Base-by-base conservation (phyloP, 2,888 invertebrate genomes). In the Drosophila acutilabella region DNA sequence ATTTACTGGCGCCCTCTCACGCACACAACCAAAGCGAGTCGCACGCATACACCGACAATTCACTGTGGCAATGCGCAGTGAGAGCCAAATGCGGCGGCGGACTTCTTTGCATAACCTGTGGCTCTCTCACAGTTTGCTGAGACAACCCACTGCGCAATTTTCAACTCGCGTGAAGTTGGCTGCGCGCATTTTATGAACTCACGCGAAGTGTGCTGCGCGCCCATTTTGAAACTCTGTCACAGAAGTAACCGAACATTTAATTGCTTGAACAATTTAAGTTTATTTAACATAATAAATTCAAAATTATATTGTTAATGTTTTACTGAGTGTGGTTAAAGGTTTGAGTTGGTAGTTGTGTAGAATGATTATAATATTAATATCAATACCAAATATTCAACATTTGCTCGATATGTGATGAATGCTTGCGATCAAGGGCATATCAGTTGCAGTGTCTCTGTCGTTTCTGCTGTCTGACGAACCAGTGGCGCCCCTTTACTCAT, bases 391-490 rank as follows among this genome's bases (percentile, higher is more conserved):
- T 54, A 62, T 64, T 54, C 44, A 64, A 40, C 48, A 51, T 51
- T 23, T 44, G 30, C 54, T 40, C 74, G 50, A 64, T 56, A 74
- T 54, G 62, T 69, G 79, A 78, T 76, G 62, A 76, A 69, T 74
- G 74, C 56, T 45, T 51, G 40, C 45, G 64, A 74, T 75, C 80
- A 82, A 65, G 65, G 69, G 64, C 65, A 68, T 68, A 71, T 68
- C 59, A 70, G 61, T 80, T 76, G 66, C 66, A 67, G 42, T 65
- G 47, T 30, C 50, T 53, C 47, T 45, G 56, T 18, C 48, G 61
- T 26, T 53, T 44, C 30, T 30, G 30, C 30, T 30, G 30, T 48
- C 68, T 60, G 69, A 38, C 60, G 16, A 50, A 38, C 30, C 62
- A 44, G 30, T 60, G 74, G 75, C 75, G 66, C 71, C 80, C 53